phyloP scores from a whole-genome alignment of 2,888 invertebrate genomes.

The Scelioninae gen. 1 region DNA sequence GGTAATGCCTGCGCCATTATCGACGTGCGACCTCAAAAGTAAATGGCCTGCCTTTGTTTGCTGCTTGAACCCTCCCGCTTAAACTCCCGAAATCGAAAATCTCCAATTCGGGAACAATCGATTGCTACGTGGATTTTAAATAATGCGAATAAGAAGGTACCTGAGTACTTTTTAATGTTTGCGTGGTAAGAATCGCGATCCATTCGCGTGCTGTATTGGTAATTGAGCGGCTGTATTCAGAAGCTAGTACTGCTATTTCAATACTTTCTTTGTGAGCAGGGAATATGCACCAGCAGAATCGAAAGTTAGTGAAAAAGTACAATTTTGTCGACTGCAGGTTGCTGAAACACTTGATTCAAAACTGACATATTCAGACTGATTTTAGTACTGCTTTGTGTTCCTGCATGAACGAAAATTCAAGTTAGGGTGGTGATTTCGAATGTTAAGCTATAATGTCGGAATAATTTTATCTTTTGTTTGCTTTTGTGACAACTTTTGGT shows the following conservation, averaged over 20 bases:
- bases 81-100: not conserved
- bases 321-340: not conserved
- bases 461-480: too few species aligned
- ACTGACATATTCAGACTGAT: not conserved
- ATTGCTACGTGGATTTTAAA: not conserved
- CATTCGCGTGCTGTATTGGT: not conserved
- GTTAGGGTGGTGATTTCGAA: too few species aligned
- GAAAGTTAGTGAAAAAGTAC: not conserved
- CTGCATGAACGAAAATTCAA: too few species aligned
- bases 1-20: slow-evolving; percentile 30
- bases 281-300: not conserved
- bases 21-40: slow-evolving; percentile 15
- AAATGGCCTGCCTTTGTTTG: slow-evolving; percentile 14
- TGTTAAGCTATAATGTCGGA: too few species aligned
- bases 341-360: not conserved
- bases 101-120: not conserved
- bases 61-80: not conserved
- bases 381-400: not conserved
- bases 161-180: slow-evolving; percentile 22
- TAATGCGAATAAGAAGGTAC: slow-evolving; percentile 36
- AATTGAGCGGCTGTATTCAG: slow-evolving; percentile 10
- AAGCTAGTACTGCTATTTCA: slow-evolving; percentile 31
- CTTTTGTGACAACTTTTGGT: too few species aligned
- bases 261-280: slow-evolving; percentile 27
- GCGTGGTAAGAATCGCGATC: slow-evolving; percentile 1